Base-by-base conservation (phyloP, 2,113 vertebrate genomes). In the Semnornis frantzii region DNA sequence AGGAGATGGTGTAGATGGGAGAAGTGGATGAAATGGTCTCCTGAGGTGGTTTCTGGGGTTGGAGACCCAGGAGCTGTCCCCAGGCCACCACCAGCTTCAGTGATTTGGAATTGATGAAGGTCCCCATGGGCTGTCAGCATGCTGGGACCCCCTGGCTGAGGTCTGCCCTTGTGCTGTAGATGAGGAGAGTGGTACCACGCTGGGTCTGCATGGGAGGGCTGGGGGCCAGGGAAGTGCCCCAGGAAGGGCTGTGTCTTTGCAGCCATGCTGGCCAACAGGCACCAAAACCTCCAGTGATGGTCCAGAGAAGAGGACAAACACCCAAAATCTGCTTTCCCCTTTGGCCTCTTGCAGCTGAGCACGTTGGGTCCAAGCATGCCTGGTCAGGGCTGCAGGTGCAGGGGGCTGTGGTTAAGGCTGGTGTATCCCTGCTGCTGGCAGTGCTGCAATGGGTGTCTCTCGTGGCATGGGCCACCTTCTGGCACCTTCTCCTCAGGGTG, bases 301-400 rank as follows among this genome's bases (percentile, higher is more conserved):
- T 33, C 37, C 80, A 48, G 69, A 37, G 64, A 4, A 33, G 52
- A 75, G 48, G 70, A 66, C 21, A n/a, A 54, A 5, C 2, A 13
- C 28, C 15, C 42, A 16, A 8, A 0, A 58, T 23, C 17, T 60
- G 12, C 46, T 54, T 48, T 63, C 33, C 16, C 52, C 30, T 5
- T 27, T 0, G 2, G 14, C 8, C 78, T 34, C 70, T 71, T 50
- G 59, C 48, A 0, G 17, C 82, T 84, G 52, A 64, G 69, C 46
- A 11, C 1, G 1, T 5, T 0, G 8, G 19, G 21, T 52, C 62
- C 73, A 2, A 34, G 39, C 31, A 8, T 1, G 0, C 8, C 28
- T 21, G 58, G 80, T 1, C 25, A 54, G 54, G 76, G 44, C 12
- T 20, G 1, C 2, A 37, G 21, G 37, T 60, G 46, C 10, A 24